A percentile compares a stretch with the other conserved stretches of the same genome.
These are phyloP conservation scores for Phrynosoma platyrhinos DNA, from an alignment of 2,113 vertebrate genomes.

Conservation along the genomic window DNA sequence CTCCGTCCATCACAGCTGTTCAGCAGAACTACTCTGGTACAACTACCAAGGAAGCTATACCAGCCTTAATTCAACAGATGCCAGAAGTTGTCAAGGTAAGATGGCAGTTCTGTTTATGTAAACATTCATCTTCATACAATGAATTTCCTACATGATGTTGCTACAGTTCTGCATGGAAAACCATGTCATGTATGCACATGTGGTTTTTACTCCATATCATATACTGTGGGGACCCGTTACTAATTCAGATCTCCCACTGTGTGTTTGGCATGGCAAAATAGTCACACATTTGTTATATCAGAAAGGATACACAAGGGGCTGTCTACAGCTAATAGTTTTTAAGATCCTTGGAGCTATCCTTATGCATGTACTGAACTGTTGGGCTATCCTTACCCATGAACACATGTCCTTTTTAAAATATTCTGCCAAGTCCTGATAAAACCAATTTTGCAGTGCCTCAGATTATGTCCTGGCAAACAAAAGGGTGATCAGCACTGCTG, in stretches of 20 bases:
- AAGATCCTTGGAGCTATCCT: background rate
- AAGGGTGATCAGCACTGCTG: background rate
- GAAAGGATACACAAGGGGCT: background rate
- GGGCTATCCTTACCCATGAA: background rate
- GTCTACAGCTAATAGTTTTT: background rate
- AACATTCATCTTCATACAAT: background rate
- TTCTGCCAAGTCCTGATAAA: background rate
- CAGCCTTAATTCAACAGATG: conserved; percentile 91
- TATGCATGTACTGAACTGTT: background rate
- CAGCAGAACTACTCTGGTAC: conserved; percentile 62
- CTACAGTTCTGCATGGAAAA: background rate
- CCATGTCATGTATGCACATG: background rate
- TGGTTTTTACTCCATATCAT: background rate
- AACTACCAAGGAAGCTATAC: conserved; percentile 78
- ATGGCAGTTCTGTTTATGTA: conserved; percentile 45
- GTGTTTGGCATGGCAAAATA: background rate
- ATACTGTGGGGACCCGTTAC: background rate
- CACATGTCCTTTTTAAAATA: background rate
- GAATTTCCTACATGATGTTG: background rate
- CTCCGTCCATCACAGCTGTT: conserved; percentile 73
- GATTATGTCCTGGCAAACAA: background rate
- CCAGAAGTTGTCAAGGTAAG: conserved; percentile 96
- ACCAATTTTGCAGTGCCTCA: background rate
- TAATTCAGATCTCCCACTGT: background rate
- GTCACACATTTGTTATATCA: background rate